phyloP scores from a whole-genome alignment of 2,888 invertebrate genomes.

The Rhamnusium bicolor region DNA sequence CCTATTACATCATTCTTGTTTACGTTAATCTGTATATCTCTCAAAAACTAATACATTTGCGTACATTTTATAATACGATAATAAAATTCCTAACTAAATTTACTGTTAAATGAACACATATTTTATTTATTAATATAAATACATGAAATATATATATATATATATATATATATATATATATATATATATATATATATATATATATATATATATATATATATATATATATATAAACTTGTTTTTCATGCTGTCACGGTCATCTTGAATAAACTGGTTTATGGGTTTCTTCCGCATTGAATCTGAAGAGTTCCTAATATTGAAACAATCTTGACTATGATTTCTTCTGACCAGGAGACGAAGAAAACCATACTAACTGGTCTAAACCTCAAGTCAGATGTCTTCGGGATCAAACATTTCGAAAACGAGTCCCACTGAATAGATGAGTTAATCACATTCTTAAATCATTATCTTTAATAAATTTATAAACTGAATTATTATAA shows the following conservation, averaged over 20 bases:
- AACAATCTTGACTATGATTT: background rate
- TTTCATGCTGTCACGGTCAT: background rate
- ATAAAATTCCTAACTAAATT: background rate
- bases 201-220: background rate
- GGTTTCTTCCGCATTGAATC: background rate
- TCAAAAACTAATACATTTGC: background rate
- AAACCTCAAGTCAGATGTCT: too few species aligned
- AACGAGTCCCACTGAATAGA: too few species aligned
- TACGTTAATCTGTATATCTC: background rate
- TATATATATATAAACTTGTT: background rate
- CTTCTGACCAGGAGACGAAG: background rate
- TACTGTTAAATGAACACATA: background rate
- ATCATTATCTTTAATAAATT: too few species aligned
- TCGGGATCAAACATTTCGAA: too few species aligned
- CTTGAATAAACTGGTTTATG: background rate
- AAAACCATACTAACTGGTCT: too few species aligned
- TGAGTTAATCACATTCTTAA: too few species aligned
- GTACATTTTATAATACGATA: background rate
- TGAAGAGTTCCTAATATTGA: background rate
- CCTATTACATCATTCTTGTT: conserved; percentile 26
- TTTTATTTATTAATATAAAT: background rate
- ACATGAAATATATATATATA: background rate
- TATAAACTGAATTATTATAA: too few species aligned
- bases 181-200: background rate
- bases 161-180: background rate